Conservation (phyloP, 1,140 invertebrate genomes). For the Euwallacea fornicatus region DNA sequence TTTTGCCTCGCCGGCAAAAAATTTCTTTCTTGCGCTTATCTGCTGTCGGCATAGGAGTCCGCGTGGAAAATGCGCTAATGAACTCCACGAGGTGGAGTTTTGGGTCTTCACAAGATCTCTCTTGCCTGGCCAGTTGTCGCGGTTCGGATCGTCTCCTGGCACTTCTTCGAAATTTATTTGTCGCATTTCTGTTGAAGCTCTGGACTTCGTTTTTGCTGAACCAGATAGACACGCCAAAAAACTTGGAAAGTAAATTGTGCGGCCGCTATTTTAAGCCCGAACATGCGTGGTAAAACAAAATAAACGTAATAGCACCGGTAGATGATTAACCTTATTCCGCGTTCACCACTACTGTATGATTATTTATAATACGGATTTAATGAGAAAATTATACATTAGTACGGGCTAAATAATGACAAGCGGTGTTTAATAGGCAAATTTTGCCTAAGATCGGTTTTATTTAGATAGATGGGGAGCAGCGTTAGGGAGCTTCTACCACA, state of each 20-base stretch:
- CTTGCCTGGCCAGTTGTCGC: no score
- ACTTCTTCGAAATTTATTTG: no score
- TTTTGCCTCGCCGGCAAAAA: no score
- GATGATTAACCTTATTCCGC: slow-evolving; percentile 37
- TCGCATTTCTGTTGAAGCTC: no score
- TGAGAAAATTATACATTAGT: slow-evolving; percentile 38
- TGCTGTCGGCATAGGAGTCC: no score
- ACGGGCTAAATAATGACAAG: slow-evolving; percentile 32
- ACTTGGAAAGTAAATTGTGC: background rate
- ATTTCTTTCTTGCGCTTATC: no score
- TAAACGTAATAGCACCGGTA: slow-evolving; percentile 30
- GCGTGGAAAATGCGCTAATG: no score
- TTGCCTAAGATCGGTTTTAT: slow-evolving; percentile 23
- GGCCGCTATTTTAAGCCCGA: no score
- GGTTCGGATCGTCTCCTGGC: no score
- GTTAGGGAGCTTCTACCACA: background rate
- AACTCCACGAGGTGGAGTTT: no score
- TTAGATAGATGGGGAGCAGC: background rate
- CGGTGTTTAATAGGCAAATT: slow-evolving; percentile 33
- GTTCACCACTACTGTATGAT: slow-evolving; percentile 32
- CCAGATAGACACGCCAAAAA: background rate
- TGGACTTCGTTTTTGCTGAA: no score
- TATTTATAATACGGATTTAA: slow-evolving; percentile 39
- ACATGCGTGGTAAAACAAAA: slow-evolving; percentile 33
- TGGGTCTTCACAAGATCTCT: no score